Conservation (phyloP, 2,113 vertebrate species). For the Limanda limanda region DNA sequence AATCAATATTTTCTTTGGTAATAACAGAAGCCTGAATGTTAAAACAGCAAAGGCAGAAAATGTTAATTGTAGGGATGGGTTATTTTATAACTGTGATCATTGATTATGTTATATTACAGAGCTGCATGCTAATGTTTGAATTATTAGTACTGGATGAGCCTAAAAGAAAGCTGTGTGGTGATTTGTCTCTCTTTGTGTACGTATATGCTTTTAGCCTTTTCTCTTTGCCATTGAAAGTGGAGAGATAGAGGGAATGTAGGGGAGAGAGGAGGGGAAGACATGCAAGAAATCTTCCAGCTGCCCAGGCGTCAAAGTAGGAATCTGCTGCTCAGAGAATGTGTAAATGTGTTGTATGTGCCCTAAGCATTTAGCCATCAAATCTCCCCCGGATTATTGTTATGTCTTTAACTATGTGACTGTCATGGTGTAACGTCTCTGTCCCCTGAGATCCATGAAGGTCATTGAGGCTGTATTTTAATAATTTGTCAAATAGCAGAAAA, state of each 20-base stretch:
- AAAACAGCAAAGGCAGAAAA: slow-evolving; percentile 19
- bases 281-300: not conserved
- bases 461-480: not conserved
- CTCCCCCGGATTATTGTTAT: not conserved
- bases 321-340: no score
- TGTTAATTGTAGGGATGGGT: not conserved
- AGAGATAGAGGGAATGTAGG: not conserved
- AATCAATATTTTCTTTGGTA: not conserved
- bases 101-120: not conserved
- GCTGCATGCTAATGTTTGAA: slow-evolving; percentile 1
- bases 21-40: slow-evolving; percentile 21
- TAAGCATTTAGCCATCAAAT: not conserved
- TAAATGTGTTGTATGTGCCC: not conserved
- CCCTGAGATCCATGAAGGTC: slow-evolving; percentile 5
- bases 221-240: not conserved
- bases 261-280: not conserved
- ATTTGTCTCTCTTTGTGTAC: slow-evolving; percentile 1
- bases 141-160: not conserved
- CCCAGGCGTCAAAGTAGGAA: not conserved
- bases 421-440: not conserved
- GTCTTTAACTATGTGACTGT: no score
- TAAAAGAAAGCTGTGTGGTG: not conserved
- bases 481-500: not conserved
- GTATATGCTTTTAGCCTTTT: not conserved
- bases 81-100: not conserved